Conservation (phyloP, 2,797 vertebrate genomes). For the Typhlichthys eigenmanni region DNA sequence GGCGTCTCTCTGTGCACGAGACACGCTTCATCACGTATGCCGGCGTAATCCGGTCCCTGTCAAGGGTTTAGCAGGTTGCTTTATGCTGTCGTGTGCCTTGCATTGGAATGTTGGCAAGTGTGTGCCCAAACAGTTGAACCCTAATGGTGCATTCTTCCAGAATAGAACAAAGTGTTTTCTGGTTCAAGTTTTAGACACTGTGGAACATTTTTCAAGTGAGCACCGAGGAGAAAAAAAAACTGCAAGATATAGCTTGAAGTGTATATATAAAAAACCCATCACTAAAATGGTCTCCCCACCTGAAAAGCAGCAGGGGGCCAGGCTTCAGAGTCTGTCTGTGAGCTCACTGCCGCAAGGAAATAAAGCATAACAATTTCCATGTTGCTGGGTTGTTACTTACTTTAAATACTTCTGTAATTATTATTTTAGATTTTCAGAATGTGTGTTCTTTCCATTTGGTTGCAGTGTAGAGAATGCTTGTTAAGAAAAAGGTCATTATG, state of each 20-base stretch:
- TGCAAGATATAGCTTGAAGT: constrained; percentile 39
- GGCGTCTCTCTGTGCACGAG: constrained; percentile 12
- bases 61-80: constrained; percentile 26
- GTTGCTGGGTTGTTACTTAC: constrained; percentile 25
- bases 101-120: too few relatives aligned
- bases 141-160: too few relatives aligned
- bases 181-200: constrained; percentile 6
- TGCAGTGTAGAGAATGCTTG: constrained; percentile 40
- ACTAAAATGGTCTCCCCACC: constrained; percentile 22
- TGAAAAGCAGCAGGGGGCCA: constrained; percentile 36
- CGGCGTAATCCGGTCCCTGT: constrained; percentile 31
- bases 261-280: neutral
- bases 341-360: constrained; percentile 23
- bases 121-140: too few relatives aligned
- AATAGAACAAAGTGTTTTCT: too few relatives aligned
- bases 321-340: constrained; percentile 8
- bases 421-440: constrained; percentile 19
- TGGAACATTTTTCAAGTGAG: constrained; percentile 24
- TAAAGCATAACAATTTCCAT: constrained; percentile 43
- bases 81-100: constrained; percentile 9
- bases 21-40: constrained; percentile 39
- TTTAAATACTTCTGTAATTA: too few relatives aligned
- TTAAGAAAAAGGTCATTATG: constrained; percentile 48
- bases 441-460: constrained; percentile 2
- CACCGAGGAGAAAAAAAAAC: constrained; percentile 11